Conservation (phyloP, 2,888 invertebrate genomes). For the Tortricodes alternella region DNA sequence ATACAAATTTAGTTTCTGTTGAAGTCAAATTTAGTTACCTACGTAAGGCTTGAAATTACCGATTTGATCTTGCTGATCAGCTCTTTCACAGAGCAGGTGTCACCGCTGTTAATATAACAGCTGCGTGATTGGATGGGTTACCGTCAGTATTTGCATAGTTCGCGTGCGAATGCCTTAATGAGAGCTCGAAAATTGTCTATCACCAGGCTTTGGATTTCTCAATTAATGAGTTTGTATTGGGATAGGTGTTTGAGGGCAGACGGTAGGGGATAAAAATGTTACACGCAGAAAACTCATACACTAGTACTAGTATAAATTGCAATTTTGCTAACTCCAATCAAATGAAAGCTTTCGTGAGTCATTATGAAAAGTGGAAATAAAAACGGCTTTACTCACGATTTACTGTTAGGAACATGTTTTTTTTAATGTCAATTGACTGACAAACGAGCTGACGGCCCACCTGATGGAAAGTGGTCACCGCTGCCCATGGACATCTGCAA, state of each 20-base stretch:
- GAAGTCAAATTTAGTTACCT: too few species aligned
- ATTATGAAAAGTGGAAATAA: too few species aligned
- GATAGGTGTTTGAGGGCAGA: conserved; percentile 1
- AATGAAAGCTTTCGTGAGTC: too few species aligned
- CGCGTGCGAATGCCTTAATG: conserved; percentile 47
- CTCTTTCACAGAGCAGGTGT: neutral
- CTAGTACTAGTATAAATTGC: neutral
- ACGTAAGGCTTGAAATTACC: too few species aligned
- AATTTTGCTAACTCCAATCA: neutral
- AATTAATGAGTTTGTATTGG: conserved; percentile 24
- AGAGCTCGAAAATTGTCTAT: conserved; percentile 36
- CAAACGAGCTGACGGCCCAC: too few species aligned
- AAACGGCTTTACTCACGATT: too few species aligned
- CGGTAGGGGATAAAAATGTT: neutral
- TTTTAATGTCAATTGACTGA: too few species aligned
- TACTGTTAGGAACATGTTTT: too few species aligned
- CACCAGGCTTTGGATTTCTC: conserved; percentile 19
- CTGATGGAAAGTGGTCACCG: too few species aligned
- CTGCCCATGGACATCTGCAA: too few species aligned
- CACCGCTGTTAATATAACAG: conserved; percentile 9
- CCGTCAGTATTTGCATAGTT: conserved; percentile 58
- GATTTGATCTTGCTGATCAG: neutral
- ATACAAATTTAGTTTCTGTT: too few species aligned
- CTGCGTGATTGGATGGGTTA: conserved; percentile 23
- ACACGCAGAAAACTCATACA: neutral